A percentile compares a stretch with the other conserved stretches of the same genome.
Conservation (phyloP, 2,113 vertebrate genomes). For the Turdus rufiventris region DNA sequence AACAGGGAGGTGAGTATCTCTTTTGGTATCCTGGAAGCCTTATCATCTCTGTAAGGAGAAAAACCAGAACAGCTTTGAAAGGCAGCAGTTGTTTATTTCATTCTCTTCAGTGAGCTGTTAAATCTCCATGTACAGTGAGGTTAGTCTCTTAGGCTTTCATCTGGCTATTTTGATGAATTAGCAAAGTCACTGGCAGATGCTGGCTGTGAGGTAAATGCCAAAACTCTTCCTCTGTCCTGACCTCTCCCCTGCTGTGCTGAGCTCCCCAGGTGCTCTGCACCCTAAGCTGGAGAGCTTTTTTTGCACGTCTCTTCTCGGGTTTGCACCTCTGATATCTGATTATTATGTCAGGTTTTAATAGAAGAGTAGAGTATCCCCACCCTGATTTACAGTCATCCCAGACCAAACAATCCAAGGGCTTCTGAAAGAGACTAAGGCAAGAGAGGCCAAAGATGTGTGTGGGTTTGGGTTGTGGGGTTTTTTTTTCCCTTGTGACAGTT, state of each 20-base stretch:
- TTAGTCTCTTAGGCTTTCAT: constrained; percentile 22
- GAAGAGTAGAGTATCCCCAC: not conserved
- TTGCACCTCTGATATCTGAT: not conserved
- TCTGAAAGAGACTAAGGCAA: not conserved
- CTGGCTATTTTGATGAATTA: constrained; percentile 16
- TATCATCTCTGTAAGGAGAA: constrained; percentile 15
- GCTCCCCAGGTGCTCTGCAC: not conserved
- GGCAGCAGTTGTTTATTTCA: constrained; percentile 17
- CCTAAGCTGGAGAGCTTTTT: not conserved
- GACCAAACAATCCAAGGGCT: not conserved
- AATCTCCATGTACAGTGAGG: not conserved
- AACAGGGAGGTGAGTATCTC: not conserved
- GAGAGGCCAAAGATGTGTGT: not conserved
- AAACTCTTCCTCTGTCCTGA: not conserved
- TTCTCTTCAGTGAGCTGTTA: constrained; percentile 15
- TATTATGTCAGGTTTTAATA: not conserved
- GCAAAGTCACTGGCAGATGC: not conserved
- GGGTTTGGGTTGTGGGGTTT: rapidly evolving
- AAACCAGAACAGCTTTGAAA: constrained; percentile 32
- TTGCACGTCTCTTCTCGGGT: not conserved
- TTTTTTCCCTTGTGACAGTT: not conserved
- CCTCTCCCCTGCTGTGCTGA: not conserved
- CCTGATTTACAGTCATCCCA: not conserved
- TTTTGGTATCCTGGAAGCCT: not conserved
- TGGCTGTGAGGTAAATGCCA: not conserved